A percentile compares a stretch with the other conserved stretches of the same genome.
Evolutionary conservation across 30 jellyfish, hydroid and myxozoan genomes (phyloP).

Genomic region (Pelagia noctiluca): DNA sequence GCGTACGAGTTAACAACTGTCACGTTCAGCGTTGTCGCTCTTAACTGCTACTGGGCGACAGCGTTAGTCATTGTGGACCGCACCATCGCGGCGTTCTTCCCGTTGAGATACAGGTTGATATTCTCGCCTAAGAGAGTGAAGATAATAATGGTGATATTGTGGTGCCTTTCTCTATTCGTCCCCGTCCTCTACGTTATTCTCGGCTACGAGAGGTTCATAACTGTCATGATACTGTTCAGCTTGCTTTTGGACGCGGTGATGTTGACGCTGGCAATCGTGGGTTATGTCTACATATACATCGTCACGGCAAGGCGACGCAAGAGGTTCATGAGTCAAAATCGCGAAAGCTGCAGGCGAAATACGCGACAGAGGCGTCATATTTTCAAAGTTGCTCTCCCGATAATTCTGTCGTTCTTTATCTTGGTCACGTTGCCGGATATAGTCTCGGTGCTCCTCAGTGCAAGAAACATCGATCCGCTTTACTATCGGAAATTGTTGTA

Average conservation of each 20-base stretch:
- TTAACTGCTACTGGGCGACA: constrained; percentile 49
- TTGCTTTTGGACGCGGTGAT: constrained; percentile 14
- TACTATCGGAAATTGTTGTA: constrained; percentile 40
- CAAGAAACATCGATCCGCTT: constrained; percentile 38
- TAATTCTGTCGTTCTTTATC: constrained; percentile 24
- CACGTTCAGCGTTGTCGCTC: constrained; percentile 23
- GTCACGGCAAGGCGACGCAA: constrained; percentile 7
- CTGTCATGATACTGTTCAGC: neutral
- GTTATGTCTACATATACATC: constrained; percentile 24
- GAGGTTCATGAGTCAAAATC: constrained; percentile 14
- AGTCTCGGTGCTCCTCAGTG: constrained; percentile 17
- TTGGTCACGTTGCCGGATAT: constrained; percentile 49
- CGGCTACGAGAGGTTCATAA: constrained; percentile 35
- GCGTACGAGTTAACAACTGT: constrained; percentile 24
- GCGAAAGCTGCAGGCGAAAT: neutral
- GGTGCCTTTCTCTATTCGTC: constrained; percentile 42
- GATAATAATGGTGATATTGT: constrained; percentile 13
- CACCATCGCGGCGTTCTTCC: constrained; percentile 37
- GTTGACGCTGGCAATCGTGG: constrained; percentile 10
- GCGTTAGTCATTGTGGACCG: constrained; percentile 45
- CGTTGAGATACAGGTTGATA: constrained; percentile 30
- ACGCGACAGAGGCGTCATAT: constrained; percentile 2
- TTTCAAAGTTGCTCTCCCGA: constrained; percentile 50
- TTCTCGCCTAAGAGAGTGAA: constrained; percentile 36
- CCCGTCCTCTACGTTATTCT: constrained; percentile 27